These are phyloP conservation scores for Chondrilla cf. caribensis DNA, from an alignment of 37 sponge, comb jelly and placozoan species.

Conservation along the genomic window DNA sequence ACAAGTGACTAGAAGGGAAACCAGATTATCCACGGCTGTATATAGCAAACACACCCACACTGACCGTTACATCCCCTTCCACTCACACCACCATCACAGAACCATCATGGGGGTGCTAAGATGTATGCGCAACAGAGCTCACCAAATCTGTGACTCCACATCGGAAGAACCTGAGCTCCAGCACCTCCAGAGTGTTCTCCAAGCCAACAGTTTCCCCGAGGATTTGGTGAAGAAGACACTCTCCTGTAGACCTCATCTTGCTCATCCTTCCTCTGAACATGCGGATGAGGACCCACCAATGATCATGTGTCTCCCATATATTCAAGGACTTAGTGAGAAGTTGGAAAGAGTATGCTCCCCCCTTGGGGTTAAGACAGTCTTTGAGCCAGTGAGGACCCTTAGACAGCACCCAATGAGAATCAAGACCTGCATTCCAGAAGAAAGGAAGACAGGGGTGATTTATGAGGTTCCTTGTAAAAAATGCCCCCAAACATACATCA, in stretches of 20 bases:
- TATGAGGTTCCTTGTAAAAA: conserved; percentile 6
- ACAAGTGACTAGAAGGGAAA: not conserved
- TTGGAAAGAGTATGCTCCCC: not conserved
- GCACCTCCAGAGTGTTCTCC: not conserved
- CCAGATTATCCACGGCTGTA: not conserved
- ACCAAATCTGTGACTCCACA: not conserved
- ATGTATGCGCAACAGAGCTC: not conserved
- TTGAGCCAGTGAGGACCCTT: not conserved
- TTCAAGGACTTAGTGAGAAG: conserved; percentile 12
- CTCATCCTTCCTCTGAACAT: not conserved
- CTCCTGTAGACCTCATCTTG: not conserved
- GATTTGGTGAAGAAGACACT: not conserved
- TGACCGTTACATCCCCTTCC: not conserved
- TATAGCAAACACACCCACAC: not conserved
- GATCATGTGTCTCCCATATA: not conserved
- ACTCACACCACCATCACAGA: not conserved
- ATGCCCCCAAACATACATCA: conserved; percentile 1
- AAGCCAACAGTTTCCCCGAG: not conserved
- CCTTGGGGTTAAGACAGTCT: not conserved
- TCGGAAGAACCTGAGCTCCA: not conserved
- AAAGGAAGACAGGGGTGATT: not conserved
- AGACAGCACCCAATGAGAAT: not conserved
- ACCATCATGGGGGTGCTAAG: not conserved
- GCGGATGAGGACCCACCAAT: not conserved
- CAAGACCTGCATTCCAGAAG: not conserved